Evolutionary conservation across 2,113 vertebrate species (phyloP).

Genomic region (Tympanuchus pallidicinctus): DNA sequence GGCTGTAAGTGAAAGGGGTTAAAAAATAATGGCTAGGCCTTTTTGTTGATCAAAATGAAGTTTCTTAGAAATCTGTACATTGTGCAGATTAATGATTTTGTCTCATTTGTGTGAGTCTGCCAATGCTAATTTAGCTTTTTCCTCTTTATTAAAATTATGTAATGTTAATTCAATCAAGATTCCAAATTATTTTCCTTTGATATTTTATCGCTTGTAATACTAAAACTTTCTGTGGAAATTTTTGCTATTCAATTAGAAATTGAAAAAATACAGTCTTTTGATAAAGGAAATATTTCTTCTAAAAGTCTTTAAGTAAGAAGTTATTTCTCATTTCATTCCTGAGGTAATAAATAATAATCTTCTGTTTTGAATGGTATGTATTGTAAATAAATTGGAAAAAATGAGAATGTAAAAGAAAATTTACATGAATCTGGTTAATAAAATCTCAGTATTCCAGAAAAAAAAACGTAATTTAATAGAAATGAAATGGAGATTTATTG

Average conservation of each 20-base stretch:
- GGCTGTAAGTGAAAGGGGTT: neutral
- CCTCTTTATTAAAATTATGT: neutral
- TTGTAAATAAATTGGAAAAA: neutral
- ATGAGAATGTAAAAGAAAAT: neutral
- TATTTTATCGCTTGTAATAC: neutral
- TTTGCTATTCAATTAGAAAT: neutral
- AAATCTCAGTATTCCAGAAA: neutral
- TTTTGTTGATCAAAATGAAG: neutral
- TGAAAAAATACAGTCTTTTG: rapidly evolving
- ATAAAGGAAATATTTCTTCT: neutral
- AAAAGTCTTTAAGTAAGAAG: neutral
- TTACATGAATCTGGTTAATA: neutral
- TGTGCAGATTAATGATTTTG: neutral
- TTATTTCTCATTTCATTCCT: neutral
- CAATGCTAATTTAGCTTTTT: neutral
- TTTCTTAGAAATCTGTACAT: neutral
- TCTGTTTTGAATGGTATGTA: neutral
- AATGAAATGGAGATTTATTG: neutral
- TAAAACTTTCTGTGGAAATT: neutral
- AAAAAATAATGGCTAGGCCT: neutral
- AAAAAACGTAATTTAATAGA: neutral
- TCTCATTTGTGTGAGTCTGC: neutral
- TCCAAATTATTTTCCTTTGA: neutral
- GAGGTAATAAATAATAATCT: neutral
- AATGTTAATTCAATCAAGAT: neutral